phyloP scores from a whole-genome alignment of 2,113 vertebrate genomes.

The Neolamprologus sp. region DNA sequence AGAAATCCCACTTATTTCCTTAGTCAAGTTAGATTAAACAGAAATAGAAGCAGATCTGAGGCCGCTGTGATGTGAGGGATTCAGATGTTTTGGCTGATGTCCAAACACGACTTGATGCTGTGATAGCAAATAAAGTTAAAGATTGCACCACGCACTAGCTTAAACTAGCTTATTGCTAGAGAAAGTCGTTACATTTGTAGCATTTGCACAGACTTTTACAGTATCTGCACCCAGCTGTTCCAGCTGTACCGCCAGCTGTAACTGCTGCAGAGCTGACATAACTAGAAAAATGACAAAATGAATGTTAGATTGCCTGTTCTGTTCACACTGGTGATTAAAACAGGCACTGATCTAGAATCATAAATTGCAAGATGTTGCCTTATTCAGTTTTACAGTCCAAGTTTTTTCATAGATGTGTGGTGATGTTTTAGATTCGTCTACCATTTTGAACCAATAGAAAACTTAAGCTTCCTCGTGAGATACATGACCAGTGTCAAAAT shows the following conservation, averaged over 20 bases:
- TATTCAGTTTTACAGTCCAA: background rate
- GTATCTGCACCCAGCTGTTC: background rate
- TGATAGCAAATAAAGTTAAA: background rate
- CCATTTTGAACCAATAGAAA: background rate
- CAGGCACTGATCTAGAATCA: background rate
- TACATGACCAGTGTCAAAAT: background rate
- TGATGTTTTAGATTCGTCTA: accelerated
- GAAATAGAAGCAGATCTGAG: background rate
- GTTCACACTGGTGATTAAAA: background rate
- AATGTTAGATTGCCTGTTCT: background rate
- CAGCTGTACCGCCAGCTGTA: background rate
- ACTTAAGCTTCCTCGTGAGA: background rate
- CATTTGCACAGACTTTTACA: background rate
- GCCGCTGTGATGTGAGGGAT: background rate
- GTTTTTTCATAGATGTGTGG: background rate
- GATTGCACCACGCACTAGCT: background rate
- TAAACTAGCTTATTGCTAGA: background rate
- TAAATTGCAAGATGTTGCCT: background rate
- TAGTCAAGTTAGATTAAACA: background rate
- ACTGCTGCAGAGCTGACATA: background rate
- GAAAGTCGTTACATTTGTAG: background rate
- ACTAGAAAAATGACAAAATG: background rate
- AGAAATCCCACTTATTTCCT: background rate
- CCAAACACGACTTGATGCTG: background rate
- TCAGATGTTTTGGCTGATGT: background rate